These are phyloP conservation scores for Euleptes europaea DNA, from an alignment of 2,113 vertebrate genomes.

Conservation along the genomic window DNA sequence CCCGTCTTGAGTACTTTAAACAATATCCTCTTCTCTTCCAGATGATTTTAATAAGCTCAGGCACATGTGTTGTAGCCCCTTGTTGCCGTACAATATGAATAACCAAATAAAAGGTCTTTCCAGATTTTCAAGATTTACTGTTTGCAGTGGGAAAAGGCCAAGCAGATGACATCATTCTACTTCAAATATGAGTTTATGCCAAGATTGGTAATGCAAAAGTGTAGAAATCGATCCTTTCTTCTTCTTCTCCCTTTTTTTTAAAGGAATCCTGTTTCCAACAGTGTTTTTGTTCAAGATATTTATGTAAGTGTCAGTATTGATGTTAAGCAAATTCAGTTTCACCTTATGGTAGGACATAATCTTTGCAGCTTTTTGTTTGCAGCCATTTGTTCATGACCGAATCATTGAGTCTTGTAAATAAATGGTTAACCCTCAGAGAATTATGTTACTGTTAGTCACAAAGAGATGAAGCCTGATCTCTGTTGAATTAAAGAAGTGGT, in stretches of 20 bases:
- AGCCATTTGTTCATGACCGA: slow-evolving; percentile 47
- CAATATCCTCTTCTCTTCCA: slow-evolving; percentile 70
- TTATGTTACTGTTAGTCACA: slow-evolving; percentile 52
- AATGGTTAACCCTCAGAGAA: slow-evolving; percentile 52
- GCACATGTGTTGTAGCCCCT: slow-evolving; percentile 81
- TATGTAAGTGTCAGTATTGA: slow-evolving; percentile 59
- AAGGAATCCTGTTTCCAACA: slow-evolving; percentile 59
- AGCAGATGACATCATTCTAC: slow-evolving; percentile 83
- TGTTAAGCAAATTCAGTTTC: slow-evolving; percentile 59
- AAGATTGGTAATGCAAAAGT: slow-evolving; percentile 76
- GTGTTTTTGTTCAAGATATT: slow-evolving; percentile 64
- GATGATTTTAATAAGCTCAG: slow-evolving; percentile 82
- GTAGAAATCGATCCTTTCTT: slow-evolving; percentile 74
- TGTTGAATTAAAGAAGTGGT: background rate
- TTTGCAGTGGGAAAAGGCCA: slow-evolving; percentile 81
- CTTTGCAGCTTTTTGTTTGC: slow-evolving; percentile 56
- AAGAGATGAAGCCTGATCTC: slow-evolving; percentile 32
- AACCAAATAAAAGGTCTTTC: slow-evolving; percentile 84
- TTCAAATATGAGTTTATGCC: slow-evolving; percentile 75
- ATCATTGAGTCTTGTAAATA: slow-evolving; percentile 56
- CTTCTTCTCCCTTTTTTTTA: slow-evolving; percentile 37
- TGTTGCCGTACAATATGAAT: slow-evolving; percentile 80
- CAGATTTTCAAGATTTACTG: slow-evolving; percentile 81
- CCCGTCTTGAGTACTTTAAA: slow-evolving; percentile 65
- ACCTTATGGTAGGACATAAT: slow-evolving; percentile 54